Evolutionary conservation across 2,888 invertebrate genomes (phyloP), one percentile per base, ranked within the genome.

Genomic region (Anoncus sp.): DNA sequence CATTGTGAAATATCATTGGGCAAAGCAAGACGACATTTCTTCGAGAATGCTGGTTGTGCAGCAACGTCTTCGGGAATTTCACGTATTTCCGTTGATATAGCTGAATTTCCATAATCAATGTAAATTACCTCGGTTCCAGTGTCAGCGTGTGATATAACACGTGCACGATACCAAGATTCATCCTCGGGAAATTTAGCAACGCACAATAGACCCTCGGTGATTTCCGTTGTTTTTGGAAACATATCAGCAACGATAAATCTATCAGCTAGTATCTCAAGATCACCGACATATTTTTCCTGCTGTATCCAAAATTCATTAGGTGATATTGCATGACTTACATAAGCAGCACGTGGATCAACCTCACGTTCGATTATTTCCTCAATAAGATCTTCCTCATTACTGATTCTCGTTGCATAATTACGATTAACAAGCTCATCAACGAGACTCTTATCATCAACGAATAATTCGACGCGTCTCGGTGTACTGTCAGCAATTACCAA

Each of bases 251-350:
- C 89, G 6, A 91, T 88, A 79, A 95, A 90, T 81, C 92, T 92
- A 51, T 94, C 93, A 0, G 93, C 93, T n/a, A 95, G 92, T 85
- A 93, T 93, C 85, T 95, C 94, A 7, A 95, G 89, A 77, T 93
- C 93, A 1, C 92, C 87, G 0, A 92, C 90, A 14, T 92, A 92
- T n/a, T 94, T 93, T 84, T 96, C 96, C 78, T 94, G 90, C 82
- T 95, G 96, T 7, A 97, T 92, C 91, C 96, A 96, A 88, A 97
- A 96, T 81, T 96, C 95, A 24, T 93, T 93, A 0, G 95, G 93
- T 0, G 95, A 94, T 85, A 94, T 94, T 1, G 94, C 92, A 84
- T 95, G 94, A 85, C 95, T 94, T 1, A 96, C 92, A 85, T 94
- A 94, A 12, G 95, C 95, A 10, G 93, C 93, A 81, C 89, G 59